Conservation (phyloP, 2,797 vertebrate genomes). For the Cygnus olor region DNA sequence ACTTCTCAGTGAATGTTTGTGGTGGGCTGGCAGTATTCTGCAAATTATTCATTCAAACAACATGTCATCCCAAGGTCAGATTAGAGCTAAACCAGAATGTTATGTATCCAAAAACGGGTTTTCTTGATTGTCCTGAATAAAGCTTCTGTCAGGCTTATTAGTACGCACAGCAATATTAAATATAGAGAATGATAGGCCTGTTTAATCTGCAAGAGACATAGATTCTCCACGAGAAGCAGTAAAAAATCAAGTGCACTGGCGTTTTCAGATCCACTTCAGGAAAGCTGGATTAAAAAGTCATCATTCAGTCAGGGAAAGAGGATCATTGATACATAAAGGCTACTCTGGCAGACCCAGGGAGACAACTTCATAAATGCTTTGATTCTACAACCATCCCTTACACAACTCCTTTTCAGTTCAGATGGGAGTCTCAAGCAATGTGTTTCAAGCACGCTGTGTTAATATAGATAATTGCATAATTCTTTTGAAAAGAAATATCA, state of each 20-base stretch:
- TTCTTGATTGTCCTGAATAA: background rate
- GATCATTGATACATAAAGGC: background rate
- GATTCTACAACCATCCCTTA: background rate
- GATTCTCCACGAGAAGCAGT: background rate
- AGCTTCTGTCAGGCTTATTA: background rate
- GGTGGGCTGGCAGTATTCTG: constrained; percentile 29
- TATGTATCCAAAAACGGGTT: background rate
- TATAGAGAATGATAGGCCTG: background rate
- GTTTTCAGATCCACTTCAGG: background rate
- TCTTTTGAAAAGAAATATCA: background rate
- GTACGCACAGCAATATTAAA: background rate
- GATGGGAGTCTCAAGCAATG: background rate
- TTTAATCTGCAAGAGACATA: background rate
- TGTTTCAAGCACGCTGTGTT: background rate
- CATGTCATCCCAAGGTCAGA: constrained; percentile 18
- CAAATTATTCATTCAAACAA: constrained; percentile 32
- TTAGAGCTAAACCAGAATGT: constrained; percentile 19
- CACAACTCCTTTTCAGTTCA: background rate
- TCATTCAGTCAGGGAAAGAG: background rate
- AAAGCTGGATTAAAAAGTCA: background rate
- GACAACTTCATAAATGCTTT: background rate
- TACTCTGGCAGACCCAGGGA: background rate
- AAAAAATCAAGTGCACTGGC: background rate
- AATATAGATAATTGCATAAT: background rate
- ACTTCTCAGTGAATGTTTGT: constrained; percentile 33